Evolutionary conservation across 2,113 vertebrate species (phyloP), one percentile per base, ranked within the genome.

Genomic region (Ictidomys tridecemlineatus): DNA sequence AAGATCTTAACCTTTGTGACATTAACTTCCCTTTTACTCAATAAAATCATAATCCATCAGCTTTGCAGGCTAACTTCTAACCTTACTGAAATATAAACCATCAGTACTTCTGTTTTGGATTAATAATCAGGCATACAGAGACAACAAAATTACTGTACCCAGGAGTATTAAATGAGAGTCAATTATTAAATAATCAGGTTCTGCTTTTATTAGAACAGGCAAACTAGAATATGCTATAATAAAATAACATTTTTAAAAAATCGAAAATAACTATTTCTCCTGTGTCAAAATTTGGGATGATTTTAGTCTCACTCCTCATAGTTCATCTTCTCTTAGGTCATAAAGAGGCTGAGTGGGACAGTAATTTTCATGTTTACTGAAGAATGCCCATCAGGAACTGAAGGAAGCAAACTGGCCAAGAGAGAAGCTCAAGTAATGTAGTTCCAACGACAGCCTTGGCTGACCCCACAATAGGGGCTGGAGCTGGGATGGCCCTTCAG

Each of bases 81-180:
- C 9, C 32, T 91, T 77, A 83, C 20, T 69, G 67, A 18, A 80
- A 58, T 8, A 74, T 61, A 74, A 78, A 70, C 28, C 69, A 4
- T 74, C 72, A 80, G 70, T 11, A 32, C 18, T 18, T 74, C 45
- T 53, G 30, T 79, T 92, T 58, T 17, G 28, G 73, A 58, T 78
- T 76, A 85, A 85, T 79, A 93, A 90, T 76, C 80, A 94, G 87
- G 74, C 51, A 87, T 11, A 87, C 9, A 90, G 13, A 92, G 32
- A 92, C 12, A 83, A 65, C 34, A 92, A 74, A 92, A 93, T 70
- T 56, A 94, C 28, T 85, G 58, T 22, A 42, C 3, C 30, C 8
- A 56, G 28, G 26, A 92, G 22, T 17, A 39, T 89, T 78, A 93
- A 45, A 72, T 93, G 91, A 85, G 87, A 91, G 65, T 76, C 45